Evolutionary conservation across 2,797 vertebrate species (phyloP).

Genomic region (Fundulus diaphanus): DNA sequence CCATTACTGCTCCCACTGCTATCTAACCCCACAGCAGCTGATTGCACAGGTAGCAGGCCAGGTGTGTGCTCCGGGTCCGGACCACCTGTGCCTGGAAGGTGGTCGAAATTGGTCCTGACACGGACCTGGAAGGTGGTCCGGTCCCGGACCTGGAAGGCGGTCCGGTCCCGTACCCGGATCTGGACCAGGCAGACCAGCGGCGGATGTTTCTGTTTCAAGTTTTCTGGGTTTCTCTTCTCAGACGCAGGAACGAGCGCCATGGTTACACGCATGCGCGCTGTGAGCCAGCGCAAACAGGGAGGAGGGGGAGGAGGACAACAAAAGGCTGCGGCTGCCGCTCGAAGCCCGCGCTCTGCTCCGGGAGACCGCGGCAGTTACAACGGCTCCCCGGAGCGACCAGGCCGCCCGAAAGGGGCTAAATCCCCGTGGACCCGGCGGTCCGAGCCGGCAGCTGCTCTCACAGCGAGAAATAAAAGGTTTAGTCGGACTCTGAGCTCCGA

Average conservation of each 20-base stretch:
- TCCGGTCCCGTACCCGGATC: too few species aligned
- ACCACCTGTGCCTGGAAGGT: neutral
- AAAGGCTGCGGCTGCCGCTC: slow-evolving; percentile 74
- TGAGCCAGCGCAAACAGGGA: slow-evolving; percentile 77
- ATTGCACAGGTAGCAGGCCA: neutral
- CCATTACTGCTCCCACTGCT: neutral
- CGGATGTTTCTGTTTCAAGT: neutral
- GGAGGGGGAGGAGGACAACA: slow-evolving; percentile 75
- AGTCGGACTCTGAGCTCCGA: neutral
- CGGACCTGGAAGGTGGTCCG: too few species aligned
- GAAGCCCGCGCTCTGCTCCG: slow-evolving; percentile 46
- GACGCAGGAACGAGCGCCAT: slow-evolving; percentile 67
- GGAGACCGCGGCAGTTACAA: slow-evolving; percentile 31
- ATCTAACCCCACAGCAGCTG: neutral
- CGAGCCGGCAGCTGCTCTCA: too few species aligned
- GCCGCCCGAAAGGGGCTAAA: neutral
- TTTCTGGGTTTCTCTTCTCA: slow-evolving; percentile 33
- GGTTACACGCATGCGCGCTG: slow-evolving; percentile 82
- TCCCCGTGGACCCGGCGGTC: neutral
- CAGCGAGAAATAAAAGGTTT: slow-evolving; percentile 27
- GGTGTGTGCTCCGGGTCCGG: neutral
- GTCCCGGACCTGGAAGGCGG: too few species aligned
- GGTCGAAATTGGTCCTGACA: too few species aligned
- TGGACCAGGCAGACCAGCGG: too few species aligned
- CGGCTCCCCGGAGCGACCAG: neutral